Evolutionary conservation across 2,888 invertebrate species (phyloP), one percentile per base, ranked within the genome.

Genomic region (Mermis nigrescens): DNA sequence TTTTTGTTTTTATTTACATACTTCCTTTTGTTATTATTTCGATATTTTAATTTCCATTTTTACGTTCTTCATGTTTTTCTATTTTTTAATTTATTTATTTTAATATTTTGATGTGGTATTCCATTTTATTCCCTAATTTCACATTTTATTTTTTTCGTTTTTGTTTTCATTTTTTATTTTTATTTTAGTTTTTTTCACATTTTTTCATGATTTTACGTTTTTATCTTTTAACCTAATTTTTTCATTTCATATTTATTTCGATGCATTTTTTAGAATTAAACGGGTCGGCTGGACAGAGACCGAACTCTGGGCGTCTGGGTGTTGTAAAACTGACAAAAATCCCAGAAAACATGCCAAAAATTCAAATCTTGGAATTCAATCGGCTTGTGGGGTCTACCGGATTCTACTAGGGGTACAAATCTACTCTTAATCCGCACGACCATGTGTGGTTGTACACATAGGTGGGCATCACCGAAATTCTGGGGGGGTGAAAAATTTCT

Each of bases 181-280:
- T 19, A 12, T 38, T 19, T 19, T 38, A 19, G 38, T 38, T 38
- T 38, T 38, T 38, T 38, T 38, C 38, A 12, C 38, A 19, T 7
- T 38, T 38, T 38, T 38, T 38, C 19, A 38, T 38, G 7, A 12
- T 38, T 38, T 38, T 7, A 19, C 38, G 7, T 38, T 38, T 38
- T 38, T 7, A 19, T 38, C 22, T 53, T 15, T 46, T 7, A 12
- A 38, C 28, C 31, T 31, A 57, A 38, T 7, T 26, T 12, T 46
- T 1, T 12, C 46, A 57, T 46, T 55, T 55, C 15, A 19, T 55
- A 31, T 31, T 55, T 15, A 32, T 55, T 55, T 55, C 19, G 28
- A 31, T 55, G 12, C 28, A 22, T 15, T 22, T 55, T 59, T 15
- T 26, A 26, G 7, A 46, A 28, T 27, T 31, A 2, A 1, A 15